phyloP scores from a whole-genome alignment of 1,140 invertebrate species.

The Ostrea denselamellosa region DNA sequence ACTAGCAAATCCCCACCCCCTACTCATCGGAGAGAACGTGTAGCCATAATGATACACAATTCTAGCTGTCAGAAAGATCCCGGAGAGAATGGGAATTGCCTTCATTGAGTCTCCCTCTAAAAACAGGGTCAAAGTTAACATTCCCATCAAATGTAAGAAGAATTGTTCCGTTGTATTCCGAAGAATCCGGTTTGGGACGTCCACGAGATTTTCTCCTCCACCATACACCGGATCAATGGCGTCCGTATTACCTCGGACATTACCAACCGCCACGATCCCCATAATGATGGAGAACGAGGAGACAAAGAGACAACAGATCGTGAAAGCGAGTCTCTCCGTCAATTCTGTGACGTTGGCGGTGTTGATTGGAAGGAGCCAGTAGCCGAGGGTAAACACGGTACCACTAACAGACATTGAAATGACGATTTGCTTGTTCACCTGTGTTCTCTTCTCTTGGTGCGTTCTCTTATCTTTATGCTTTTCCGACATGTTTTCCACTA shows the following conservation, averaged over 20 bases:
- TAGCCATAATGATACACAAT: conserved; percentile 38
- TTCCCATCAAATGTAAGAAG: conserved; percentile 34
- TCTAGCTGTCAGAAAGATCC: conserved; percentile 42
- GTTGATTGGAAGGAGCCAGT: not conserved
- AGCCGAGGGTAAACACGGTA: not conserved
- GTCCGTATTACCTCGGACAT: conserved; percentile 19
- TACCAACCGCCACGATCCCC: not conserved
- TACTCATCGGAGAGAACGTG: conserved; percentile 18
- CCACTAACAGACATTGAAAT: not conserved
- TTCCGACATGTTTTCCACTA: conserved; percentile 18
- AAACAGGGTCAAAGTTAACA: conserved; percentile 24
- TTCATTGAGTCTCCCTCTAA: conserved; percentile 20
- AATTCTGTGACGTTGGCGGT: not conserved
- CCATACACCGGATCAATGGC: conserved; percentile 35
- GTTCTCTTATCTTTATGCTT: conserved; percentile 1
- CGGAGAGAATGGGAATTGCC: conserved; percentile 38
- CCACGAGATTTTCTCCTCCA: conserved; percentile 46
- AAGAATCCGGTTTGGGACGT: conserved; percentile 44
- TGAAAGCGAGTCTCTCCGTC: not conserved
- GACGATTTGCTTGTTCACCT: not conserved
- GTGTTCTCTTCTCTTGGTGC: not conserved
- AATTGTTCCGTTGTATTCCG: conserved; percentile 50
- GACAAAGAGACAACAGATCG: not conserved
- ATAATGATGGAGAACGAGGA: not conserved
- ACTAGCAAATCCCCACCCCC: conserved; percentile 26